phyloP scores from a whole-genome alignment of 1,140 invertebrate genomes.

The Plodia interpunctella region DNA sequence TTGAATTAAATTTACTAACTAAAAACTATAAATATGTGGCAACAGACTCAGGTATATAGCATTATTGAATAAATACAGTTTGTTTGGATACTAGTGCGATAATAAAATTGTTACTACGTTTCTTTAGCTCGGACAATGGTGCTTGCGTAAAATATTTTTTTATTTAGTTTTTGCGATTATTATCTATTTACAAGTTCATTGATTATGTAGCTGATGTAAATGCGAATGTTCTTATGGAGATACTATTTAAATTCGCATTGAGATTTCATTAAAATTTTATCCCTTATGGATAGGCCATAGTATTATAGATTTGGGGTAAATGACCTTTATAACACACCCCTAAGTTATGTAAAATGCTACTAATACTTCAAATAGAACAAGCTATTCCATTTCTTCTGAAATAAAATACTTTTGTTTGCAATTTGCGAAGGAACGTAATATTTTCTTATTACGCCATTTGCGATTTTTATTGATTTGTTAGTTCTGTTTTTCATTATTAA shows the following conservation, averaged over 20 bases:
- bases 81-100: neutral
- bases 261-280: neutral
- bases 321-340: too few species aligned
- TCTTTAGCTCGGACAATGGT: neutral
- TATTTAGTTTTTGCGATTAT: neutral
- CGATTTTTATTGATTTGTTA: neutral
- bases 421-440: too few species aligned
- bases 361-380: too few species aligned
- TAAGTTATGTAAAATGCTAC: too few species aligned
- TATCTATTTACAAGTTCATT: neutral
- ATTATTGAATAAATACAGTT: neutral
- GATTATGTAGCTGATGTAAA: neutral
- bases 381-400: too few species aligned
- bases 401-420: too few species aligned
- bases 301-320: too few species aligned
- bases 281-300: neutral
- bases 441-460: neutral
- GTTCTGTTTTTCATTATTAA: neutral
- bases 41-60: slow-evolving; percentile 25
- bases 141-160: neutral
- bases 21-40: slow-evolving; percentile 22
- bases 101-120: neutral
- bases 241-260: neutral
- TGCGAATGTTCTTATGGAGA: neutral
- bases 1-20: neutral